These are phyloP conservation scores for Seira ritae DNA, from an alignment of 2,888 invertebrate genomes.

Conservation along the genomic window DNA sequence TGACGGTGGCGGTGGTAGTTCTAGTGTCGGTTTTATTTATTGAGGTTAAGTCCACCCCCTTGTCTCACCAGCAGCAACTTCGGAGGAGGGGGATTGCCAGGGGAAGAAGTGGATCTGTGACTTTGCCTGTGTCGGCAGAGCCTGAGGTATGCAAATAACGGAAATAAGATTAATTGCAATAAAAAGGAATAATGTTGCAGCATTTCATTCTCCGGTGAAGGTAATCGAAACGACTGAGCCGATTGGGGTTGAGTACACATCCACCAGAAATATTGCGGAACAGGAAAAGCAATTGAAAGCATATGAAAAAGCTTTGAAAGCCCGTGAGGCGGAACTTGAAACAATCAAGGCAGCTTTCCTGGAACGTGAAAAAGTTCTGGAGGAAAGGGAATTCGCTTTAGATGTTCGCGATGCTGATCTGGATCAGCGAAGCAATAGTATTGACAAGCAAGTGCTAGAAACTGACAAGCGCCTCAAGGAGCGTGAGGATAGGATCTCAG, in stretches of 20 bases:
- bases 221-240: conserved; percentile 37
- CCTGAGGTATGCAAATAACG: conserved; percentile 12
- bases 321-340: conserved; percentile 42
- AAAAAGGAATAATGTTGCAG: background rate
- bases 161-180: background rate
- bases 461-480: conserved; percentile 52
- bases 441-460: conserved; percentile 48
- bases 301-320: conserved; percentile 25
- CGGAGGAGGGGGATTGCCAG: conserved; percentile 29
- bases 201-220: background rate
- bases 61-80: conserved; percentile 48
- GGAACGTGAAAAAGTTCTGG: conserved; percentile 37
- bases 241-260: conserved; percentile 11
- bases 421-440: conserved; percentile 32
- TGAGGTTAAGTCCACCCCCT: conserved; percentile 23
- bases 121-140: background rate
- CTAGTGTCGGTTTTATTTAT: background rate
- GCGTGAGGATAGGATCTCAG: conserved; percentile 39
- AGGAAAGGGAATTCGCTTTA: conserved; percentile 40
- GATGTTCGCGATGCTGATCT: conserved; percentile 42
- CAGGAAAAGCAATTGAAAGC: conserved; percentile 2
- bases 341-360: conserved; percentile 14
- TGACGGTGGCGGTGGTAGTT: conserved; percentile 31
- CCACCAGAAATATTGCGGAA: background rate
- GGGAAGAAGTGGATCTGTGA: background rate